Percentiles rank a stretch among this genome's conserved stretches.
Conservation (phyloP, 2,888 invertebrate genomes). For the Amphiduros pacificus region DNA sequence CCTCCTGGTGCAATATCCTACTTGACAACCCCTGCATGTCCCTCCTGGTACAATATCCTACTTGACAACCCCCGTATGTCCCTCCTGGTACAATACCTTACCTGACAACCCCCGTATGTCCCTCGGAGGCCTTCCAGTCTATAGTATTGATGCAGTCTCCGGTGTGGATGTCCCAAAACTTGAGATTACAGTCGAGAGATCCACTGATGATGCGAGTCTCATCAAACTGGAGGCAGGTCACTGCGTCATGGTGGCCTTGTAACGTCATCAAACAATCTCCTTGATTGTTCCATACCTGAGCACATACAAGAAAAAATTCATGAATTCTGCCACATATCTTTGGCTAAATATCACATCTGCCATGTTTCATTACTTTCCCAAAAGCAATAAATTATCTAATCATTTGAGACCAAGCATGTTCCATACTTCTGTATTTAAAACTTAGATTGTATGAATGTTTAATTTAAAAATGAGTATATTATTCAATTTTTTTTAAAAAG, state of each 20-base stretch:
- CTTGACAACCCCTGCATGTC: no score
- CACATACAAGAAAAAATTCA: not conserved
- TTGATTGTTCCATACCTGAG: conserved; percentile 61
- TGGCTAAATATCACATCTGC: not conserved
- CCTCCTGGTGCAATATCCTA: no score
- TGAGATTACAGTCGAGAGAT: conserved; percentile 62
- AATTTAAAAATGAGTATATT: no score
- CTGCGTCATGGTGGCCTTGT: conserved; percentile 62
- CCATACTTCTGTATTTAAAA: no score
- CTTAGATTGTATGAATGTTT: no score
- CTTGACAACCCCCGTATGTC: no score
- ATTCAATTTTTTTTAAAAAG: no score
- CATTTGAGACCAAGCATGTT: no score
- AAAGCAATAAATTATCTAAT: no score
- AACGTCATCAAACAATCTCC: conserved; percentile 60
- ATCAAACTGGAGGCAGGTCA: conserved; percentile 63
- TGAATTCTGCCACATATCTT: not conserved
- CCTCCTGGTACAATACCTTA: no score
- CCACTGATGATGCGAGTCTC: conserved; percentile 61
- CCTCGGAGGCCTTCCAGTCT: conserved; percentile 64
- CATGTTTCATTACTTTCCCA: not conserved
- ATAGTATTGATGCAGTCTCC: conserved; percentile 62
- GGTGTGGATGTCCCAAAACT: conserved; percentile 61
- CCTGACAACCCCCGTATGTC: conserved; percentile 64
- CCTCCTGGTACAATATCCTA: no score